A percentile compares a stretch with the other conserved stretches of the same genome.
These are phyloP conservation scores for Temnopleurus reevesii DNA, from an alignment of 53 echinoderm and acorn worm species.

Conservation along the genomic window DNA sequence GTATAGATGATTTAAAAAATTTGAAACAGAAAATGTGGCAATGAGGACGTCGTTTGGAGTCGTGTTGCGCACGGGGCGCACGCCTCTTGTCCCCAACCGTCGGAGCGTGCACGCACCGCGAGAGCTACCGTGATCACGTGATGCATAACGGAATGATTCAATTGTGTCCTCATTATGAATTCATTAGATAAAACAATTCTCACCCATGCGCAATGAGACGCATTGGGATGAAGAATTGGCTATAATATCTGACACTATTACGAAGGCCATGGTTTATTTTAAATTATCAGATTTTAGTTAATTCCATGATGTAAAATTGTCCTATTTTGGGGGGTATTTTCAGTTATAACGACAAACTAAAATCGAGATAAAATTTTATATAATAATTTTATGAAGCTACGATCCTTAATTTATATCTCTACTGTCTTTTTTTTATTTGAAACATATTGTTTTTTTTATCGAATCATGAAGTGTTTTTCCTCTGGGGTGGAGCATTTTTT, in stretches of 20 bases:
- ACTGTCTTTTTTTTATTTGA: no score
- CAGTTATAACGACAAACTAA: no score
- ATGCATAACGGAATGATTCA: not conserved
- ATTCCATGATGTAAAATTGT: no score
- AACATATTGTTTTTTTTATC: no score
- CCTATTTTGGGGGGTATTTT: no score
- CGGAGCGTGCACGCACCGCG: not conserved
- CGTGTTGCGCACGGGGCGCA: not conserved
- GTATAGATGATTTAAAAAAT: no score
- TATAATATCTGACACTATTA: not conserved
- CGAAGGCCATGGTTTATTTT: not conserved
- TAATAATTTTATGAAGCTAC: no score
- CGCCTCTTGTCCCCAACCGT: not conserved
- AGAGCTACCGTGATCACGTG: not conserved
- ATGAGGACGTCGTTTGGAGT: not conserved
- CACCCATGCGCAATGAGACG: not conserved
- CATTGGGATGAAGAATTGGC: not conserved
- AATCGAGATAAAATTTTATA: no score
- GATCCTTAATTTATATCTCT: no score
- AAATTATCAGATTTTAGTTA: no score
- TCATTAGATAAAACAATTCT: constrained; percentile 29
- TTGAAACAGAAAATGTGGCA: not conserved
- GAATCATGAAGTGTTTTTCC: no score
- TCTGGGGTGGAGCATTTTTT: no score
- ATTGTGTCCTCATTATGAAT: constrained; percentile 5